Evolutionary conservation across 2,888 invertebrate genomes (phyloP).

Genomic region (Graphium colonna): DNA sequence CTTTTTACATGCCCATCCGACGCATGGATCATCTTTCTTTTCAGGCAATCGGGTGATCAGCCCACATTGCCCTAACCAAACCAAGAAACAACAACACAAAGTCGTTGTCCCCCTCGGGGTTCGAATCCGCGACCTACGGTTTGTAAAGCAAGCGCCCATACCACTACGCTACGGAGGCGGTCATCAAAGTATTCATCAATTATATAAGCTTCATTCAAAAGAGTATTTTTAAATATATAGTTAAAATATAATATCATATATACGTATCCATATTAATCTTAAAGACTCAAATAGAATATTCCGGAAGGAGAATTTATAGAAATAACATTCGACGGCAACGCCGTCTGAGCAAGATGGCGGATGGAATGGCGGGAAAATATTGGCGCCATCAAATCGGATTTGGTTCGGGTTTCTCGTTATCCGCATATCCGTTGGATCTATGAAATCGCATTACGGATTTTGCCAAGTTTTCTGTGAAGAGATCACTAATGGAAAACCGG

Average conservation of each 20-base stretch:
- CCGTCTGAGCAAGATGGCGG: slow-evolving; percentile 1
- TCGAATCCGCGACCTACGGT: too few relatives aligned
- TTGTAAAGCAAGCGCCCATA: too few relatives aligned
- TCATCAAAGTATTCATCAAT: too few relatives aligned
- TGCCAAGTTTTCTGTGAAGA: not conserved
- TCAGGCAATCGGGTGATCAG: too few relatives aligned
- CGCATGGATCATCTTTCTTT: too few relatives aligned
- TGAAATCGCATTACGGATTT: slow-evolving; percentile 7
- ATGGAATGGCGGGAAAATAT: slow-evolving; percentile 7
- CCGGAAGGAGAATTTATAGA: not conserved
- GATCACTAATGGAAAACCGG: not conserved
- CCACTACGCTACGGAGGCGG: too few relatives aligned
- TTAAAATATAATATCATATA: not conserved
- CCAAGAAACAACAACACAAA: too few relatives aligned
- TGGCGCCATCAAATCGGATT: slow-evolving; percentile 19
- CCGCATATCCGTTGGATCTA: slow-evolving; percentile 4
- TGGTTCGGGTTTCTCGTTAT: slow-evolving; percentile 17
- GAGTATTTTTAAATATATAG: too few relatives aligned
- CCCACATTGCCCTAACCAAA: too few relatives aligned
- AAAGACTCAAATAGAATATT: not conserved
- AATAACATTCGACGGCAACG: slow-evolving; percentile 1
- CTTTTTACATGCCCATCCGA: too few relatives aligned
- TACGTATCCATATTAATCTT: not conserved
- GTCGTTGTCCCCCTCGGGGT: too few relatives aligned
- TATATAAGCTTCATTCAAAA: too few relatives aligned